These are phyloP conservation scores for Exocentrus adspersus DNA, from an alignment of 2,888 invertebrate species.

Conservation along the genomic window DNA sequence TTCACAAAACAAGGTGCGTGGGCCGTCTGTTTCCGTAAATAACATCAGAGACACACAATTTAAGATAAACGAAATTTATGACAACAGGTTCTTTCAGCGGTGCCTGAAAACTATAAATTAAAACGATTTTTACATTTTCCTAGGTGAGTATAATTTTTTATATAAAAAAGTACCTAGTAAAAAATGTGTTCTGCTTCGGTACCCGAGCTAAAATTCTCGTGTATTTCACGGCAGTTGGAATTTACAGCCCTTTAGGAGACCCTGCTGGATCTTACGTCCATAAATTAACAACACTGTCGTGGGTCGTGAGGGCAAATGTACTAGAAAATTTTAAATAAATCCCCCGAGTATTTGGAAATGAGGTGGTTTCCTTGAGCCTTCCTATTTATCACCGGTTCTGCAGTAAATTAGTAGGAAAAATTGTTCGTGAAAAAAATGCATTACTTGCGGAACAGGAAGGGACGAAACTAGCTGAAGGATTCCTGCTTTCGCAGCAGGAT, in stretches of 20 bases:
- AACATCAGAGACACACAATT: too few species aligned
- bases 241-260: slow-evolving; percentile 16
- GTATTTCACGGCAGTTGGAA: slow-evolving; percentile 17
- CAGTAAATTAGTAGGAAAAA: background rate
- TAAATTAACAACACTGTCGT: slow-evolving; percentile 20
- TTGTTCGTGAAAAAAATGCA: slow-evolving; percentile 5
- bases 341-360: slow-evolving; percentile 8
- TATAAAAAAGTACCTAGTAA: too few species aligned
- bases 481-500: too few species aligned
- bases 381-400: slow-evolving; percentile 9
- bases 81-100: slow-evolving; percentile 4
- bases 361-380: background rate
- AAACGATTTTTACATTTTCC: too few species aligned
- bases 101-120: background rate
- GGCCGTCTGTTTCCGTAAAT: slow-evolving; percentile 3
- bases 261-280: slow-evolving; percentile 13
- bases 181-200: background rate
- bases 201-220: slow-evolving; percentile 10
- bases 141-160: too few species aligned
- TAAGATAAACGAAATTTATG: slow-evolving; percentile 13
- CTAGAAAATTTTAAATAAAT: slow-evolving; percentile 24
- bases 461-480: too few species aligned
- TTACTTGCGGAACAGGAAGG: too few species aligned
- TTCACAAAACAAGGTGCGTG: background rate
- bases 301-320: slow-evolving; percentile 25